A percentile compares a stretch with the other conserved stretches of the same genome.
Evolutionary conservation across 53 echinoderm and acorn worm genomes (phyloP).

Genomic region (Echinometra lucunter): DNA sequence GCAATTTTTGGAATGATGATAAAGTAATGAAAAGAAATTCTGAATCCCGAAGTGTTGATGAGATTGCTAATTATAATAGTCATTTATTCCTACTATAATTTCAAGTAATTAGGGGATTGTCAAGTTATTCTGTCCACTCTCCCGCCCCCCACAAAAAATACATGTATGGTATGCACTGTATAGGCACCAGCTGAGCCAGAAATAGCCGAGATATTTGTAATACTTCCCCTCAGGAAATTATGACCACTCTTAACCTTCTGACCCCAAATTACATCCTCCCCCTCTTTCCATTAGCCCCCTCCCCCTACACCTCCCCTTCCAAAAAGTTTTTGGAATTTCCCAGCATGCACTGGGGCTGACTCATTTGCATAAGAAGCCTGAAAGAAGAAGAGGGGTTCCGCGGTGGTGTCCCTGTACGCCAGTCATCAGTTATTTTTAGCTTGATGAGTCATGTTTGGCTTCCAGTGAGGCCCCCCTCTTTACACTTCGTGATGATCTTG

Average conservation of each 20-base stretch:
- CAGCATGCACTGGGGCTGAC: constrained; percentile 64
- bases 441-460: constrained; percentile 40
- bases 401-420: constrained; percentile 47
- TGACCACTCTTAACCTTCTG: not conserved
- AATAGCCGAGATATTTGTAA: constrained; percentile 36
- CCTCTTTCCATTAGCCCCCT: not conserved
- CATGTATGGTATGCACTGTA: not conserved
- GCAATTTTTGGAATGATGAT: too few relatives aligned
- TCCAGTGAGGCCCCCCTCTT: not conserved
- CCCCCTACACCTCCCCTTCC: constrained; percentile 48
- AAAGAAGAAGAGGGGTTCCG: not conserved
- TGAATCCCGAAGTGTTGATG: too few relatives aligned
- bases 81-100: too few relatives aligned
- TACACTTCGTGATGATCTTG: constrained; percentile 12
- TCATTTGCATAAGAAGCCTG: constrained; percentile 69
- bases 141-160: not conserved
- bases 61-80: too few relatives aligned
- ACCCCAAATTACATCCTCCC: constrained; percentile 12
- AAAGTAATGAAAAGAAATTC: too few relatives aligned
- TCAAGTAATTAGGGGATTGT: too few relatives aligned
- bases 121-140: too few relatives aligned
- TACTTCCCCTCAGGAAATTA: constrained; percentile 23
- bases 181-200: constrained; percentile 19
- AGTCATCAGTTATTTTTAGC: constrained; percentile 61
- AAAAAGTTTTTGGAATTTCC: constrained; percentile 65